Evolutionary conservation across 1,140 invertebrate species (phyloP), one percentile per base, ranked within the genome.

Genomic region (Bombus balteatus): DNA sequence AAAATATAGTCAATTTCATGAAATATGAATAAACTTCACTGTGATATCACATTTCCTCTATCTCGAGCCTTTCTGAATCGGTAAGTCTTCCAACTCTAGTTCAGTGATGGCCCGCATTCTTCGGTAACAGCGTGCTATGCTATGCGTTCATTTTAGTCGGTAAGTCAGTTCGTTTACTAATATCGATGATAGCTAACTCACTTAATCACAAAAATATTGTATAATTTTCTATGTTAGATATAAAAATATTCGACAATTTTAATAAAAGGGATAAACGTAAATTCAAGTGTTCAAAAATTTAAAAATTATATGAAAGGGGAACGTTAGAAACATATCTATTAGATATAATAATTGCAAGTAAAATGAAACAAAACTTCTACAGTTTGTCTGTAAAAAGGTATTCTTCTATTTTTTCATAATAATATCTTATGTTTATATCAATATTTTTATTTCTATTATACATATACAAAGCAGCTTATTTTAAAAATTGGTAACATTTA

Each of bases 161-260:
- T 79, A 84, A 84, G 53, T 72, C 10, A 84, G 39, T 59, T 41
- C 13, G 22, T 47, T 74, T 2, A 6, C 59, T 37, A 39, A 37
- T 3, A 12, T 5, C 34, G 3, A 37, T 25, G 12, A 41, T 39
- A 76, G 3, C 9, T 25, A 18, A 47, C 47, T 32, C 32, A 32
- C 32, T 74, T 22, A 32, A 47, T 22, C 10, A 32, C 28, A 41
- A 13, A 43, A 43, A n/a, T n/a, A 12, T n/a, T 28, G n/a, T 6
- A 0, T n/a, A 32, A 15, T 65, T 5, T 65, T 65, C 62, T 5
- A 32, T 2, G 0, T 65, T 15, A 2, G n/a, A 5, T 65, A n/a
- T 62, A 47, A 18, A 18, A 47, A 47, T 47, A 47, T 47, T 47
- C 5, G 47, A 47, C 47, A 47, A 18, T 18, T 47, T 18, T 47